phyloP scores from a whole-genome alignment of 2,888 invertebrate genomes.

The Julus scanicus region DNA sequence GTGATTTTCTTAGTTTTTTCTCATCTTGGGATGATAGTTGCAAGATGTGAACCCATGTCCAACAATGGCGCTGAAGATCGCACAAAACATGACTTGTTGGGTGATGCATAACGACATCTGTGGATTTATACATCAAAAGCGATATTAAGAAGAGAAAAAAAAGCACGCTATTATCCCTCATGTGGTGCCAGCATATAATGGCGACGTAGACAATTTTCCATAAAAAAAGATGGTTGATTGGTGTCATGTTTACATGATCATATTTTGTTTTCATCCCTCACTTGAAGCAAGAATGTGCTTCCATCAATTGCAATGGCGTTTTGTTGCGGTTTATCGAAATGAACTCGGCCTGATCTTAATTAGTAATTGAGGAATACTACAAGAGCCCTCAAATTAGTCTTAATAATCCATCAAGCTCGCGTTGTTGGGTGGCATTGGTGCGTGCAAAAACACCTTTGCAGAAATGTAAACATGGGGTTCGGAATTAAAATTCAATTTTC shows the following conservation, averaged over 20 bases:
- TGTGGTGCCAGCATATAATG: no score
- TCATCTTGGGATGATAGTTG: no score
- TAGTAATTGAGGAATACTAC: slow-evolving; percentile 7
- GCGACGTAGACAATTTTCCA: neutral
- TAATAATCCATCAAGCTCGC: slow-evolving; percentile 1
- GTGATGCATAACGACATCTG: no score
- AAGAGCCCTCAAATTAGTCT: slow-evolving; percentile 30
- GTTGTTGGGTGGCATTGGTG: slow-evolving; percentile 38
- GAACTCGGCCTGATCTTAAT: slow-evolving; percentile 30
- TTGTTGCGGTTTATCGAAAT: neutral
- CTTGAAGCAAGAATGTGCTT: slow-evolving; percentile 2
- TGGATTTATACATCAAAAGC: no score
- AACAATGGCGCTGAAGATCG: no score
- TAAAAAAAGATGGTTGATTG: neutral
- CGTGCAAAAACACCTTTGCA: neutral
- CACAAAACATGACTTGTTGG: no score
- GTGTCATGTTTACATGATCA: neutral
- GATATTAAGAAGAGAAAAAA: no score
- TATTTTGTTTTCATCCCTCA: neutral
- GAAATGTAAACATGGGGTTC: slow-evolving; percentile 6
- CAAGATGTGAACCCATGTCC: no score
- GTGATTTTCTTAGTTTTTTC: no score
- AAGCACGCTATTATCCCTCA: no score
- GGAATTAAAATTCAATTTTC: slow-evolving; percentile 37
- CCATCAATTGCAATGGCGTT: neutral